Evolutionary conservation across 2,888 invertebrate species (phyloP), one percentile per base, ranked within the genome.

Genomic region (Danaus chrysippus): DNA sequence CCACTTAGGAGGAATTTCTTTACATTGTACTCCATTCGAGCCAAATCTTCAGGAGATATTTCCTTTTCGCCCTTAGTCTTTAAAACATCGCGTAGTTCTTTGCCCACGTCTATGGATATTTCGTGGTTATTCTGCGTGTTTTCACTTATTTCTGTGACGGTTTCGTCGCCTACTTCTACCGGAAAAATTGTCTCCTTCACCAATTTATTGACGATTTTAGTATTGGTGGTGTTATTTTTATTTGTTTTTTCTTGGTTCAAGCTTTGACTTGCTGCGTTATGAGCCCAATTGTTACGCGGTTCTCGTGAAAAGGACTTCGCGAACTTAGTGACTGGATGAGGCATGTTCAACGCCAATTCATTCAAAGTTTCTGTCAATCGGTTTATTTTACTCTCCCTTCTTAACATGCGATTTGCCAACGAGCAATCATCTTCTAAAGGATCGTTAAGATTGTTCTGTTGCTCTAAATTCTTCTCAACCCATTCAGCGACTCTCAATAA

Each of bases 21-120:
- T n/a, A 95, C 95, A 77, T 95, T 94, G 75, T 94, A 94, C 77
- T 95, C 95, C 94, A 95, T 95, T 77, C 94, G 92, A 17, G 94
- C 94, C 71, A 94, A 92, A 77, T 93, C 93, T 70, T 93, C 92
- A 10, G 91, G 84, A 17, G 91, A 83, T 64, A 91, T 87, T 59
- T 87, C 84, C 67, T 84, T 87, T 56, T 86, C 84, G 12, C 78
- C 77, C 67, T 84, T 86, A 5, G 77, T 76, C 65, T 83, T 80
- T 44, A 85, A 74, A 3, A 77, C 79, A 10, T 73, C 74, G 56
- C 84, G 81, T 56, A 84, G 72, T 60, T 81, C 79, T 66, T 82
- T 84, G 11, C 73, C 76, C 1, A 78, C 75, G 19, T 74, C 77
- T 1, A 78, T 75, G 58, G 82, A 81, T 59, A 75, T 78, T 54